Base-by-base conservation (phyloP, 2,888 invertebrate genomes). In the Pemphredon lugubris region DNA sequence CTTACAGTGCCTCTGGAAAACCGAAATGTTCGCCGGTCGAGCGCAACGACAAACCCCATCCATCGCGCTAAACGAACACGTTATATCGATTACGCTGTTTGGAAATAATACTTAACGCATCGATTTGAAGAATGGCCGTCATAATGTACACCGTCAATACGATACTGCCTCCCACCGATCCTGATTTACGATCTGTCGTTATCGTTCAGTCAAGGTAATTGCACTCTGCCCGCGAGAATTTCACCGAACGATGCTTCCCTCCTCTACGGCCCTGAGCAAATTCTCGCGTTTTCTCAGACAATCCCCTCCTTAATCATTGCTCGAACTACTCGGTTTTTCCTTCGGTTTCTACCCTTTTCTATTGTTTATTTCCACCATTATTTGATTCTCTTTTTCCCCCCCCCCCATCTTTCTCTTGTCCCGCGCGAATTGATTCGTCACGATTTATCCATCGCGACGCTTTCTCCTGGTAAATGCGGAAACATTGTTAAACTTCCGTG, bases 101-200 rank as follows among this genome's bases (percentile, higher is more conserved):
- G 69, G 92, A 93, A 83, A 90, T 92, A 83, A 89, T 93, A 79
- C 94, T 93, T 83, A 92, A 92, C 16, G 90, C 90, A 1, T 91
- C 90, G 73, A 91, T 92, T 0, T 90, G 93, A 50, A 90, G 91
- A 0, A 91, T 93, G 61, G 92, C 92, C 2, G 93, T 92, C 0
- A 90, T 92, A 4, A 81, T 20, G 14, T 93, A 92, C 81, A 91
- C 92, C 1, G 83, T 93, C 47, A 91, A 92, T 63, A 90, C 92
- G 72, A 86, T 93, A 39, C 90, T 92, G 84, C 88, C n/a, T 92
- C 67, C 84, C 93, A 39, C 93, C 94, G 0, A 92, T 94, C 40
- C 93, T 94, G 6, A 93, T 94, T 34, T 94, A 94, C 84, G 92
- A 94, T 7, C 93, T 93, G 2, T 91, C 94, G 7, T 88, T 94